phyloP scores from a whole-genome alignment of 2,797 vertebrate genomes.

The Eleutherodactylus coqui region DNA sequence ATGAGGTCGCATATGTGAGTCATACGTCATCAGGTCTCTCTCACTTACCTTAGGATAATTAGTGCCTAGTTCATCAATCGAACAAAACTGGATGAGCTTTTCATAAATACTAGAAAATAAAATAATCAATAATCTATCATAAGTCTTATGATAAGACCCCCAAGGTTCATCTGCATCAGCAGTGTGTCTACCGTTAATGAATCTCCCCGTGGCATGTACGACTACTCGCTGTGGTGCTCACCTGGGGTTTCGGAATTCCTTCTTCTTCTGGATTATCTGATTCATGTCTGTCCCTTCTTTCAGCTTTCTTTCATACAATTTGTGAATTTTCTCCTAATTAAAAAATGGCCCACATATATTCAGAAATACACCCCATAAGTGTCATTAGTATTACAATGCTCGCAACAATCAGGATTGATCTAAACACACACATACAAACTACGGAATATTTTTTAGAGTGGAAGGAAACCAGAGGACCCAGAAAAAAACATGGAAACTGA shows the following conservation, averaged over 20 bases:
- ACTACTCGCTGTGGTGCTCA: constrained; percentile 66
- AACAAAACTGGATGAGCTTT: constrained; percentile 96
- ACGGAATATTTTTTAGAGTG: too few relatives aligned
- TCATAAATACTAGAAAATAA: constrained; percentile 87
- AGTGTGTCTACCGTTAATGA: not conserved
- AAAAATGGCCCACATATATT: not conserved
- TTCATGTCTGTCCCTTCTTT: constrained; percentile 97
- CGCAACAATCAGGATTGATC: too few relatives aligned
- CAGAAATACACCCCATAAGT: not conserved
- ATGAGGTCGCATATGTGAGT: too few relatives aligned
- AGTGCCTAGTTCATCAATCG: constrained; percentile 95
- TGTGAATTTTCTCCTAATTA: constrained; percentile 92
- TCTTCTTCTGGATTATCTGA: constrained; percentile 95
- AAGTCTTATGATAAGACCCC: not conserved
- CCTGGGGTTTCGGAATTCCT: constrained; percentile 98
- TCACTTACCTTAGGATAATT: constrained; percentile 91
- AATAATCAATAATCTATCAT: not conserved
- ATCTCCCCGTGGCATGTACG: not conserved
- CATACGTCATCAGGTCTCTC: not conserved
- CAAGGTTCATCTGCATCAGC: not conserved
- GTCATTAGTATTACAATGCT: too few relatives aligned
- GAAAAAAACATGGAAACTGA: too few relatives aligned
- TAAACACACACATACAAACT: too few relatives aligned
- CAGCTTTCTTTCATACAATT: constrained; percentile 91
- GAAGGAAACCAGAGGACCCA: too few relatives aligned